These are phyloP conservation scores for Protodeltote pygarga DNA, from an alignment of 2,888 invertebrate genomes.

Conservation along the genomic window DNA sequence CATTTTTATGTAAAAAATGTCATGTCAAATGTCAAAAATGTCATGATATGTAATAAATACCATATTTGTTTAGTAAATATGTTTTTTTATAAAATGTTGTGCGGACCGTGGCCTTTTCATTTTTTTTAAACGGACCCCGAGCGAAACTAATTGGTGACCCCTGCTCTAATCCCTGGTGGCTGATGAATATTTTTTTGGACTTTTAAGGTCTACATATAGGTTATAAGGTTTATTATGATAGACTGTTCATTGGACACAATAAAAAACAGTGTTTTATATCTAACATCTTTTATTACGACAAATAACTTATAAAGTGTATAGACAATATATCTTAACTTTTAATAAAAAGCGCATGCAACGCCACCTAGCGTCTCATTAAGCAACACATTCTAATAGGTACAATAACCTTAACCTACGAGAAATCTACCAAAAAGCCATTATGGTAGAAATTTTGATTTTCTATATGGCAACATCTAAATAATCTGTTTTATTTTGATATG, in stretches of 20 bases:
- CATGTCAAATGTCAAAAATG: too few relatives aligned
- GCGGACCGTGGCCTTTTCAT: too few relatives aligned
- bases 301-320: conserved; percentile 67
- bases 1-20: too few relatives aligned
- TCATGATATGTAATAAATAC: too few relatives aligned
- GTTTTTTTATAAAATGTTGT: too few relatives aligned
- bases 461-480: conserved; percentile 8
- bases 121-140: too few relatives aligned
- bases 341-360: conserved; percentile 76
- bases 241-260: neutral
- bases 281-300: conserved; percentile 83
- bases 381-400: conserved; percentile 64
- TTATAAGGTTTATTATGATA: too few relatives aligned
- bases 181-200: too few relatives aligned
- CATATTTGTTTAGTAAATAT: too few relatives aligned
- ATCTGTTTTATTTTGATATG: conserved; percentile 30
- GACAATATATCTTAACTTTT: conserved; percentile 57
- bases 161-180: too few relatives aligned
- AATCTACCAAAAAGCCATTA: conserved; percentile 59
- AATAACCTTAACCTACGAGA: conserved; percentile 59
- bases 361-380: conserved; percentile 57
- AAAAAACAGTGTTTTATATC: conserved; percentile 51
- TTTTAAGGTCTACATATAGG: too few relatives aligned
- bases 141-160: too few relatives aligned
- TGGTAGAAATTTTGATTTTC: conserved; percentile 22